Conservation (phyloP, 2,113 vertebrate genomes). For the Asarcornis scutulata region DNA sequence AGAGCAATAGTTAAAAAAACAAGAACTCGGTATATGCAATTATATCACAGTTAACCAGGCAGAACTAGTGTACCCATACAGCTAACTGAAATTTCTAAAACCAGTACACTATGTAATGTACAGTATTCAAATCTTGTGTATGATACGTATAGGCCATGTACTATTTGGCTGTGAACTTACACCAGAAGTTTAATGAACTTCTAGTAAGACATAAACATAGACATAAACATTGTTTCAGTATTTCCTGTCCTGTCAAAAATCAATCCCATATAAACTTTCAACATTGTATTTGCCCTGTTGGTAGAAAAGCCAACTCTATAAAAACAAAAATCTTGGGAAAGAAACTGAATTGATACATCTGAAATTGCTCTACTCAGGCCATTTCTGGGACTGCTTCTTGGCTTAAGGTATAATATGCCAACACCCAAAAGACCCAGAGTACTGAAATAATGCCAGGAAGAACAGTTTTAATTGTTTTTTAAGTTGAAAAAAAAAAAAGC, state of each 20-base stretch:
- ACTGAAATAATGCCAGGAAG: not conserved
- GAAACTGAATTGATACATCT: not conserved
- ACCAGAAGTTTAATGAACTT: not conserved
- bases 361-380: not conserved
- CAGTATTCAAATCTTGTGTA: not conserved
- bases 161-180: not conserved
- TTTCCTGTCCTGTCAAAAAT: not conserved
- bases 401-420: not conserved
- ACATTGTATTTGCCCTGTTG: not conserved
- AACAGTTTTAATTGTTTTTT: constrained; percentile 15
- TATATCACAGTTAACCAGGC: not conserved
- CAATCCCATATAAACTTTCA: not conserved
- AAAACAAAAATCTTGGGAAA: not conserved
- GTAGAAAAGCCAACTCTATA: not conserved
- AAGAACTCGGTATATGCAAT: not conserved
- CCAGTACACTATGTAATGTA: not conserved
- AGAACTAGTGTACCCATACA: not conserved
- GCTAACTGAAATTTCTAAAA: not conserved
- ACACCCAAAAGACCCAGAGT: not conserved
- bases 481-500: not conserved
- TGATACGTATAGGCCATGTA: not conserved
- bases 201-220: not conserved
- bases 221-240: not conserved
- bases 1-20: not conserved
- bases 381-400: not conserved